Conservation (phyloP, 2,888 invertebrate genomes). For the Trisateles emortualis region DNA sequence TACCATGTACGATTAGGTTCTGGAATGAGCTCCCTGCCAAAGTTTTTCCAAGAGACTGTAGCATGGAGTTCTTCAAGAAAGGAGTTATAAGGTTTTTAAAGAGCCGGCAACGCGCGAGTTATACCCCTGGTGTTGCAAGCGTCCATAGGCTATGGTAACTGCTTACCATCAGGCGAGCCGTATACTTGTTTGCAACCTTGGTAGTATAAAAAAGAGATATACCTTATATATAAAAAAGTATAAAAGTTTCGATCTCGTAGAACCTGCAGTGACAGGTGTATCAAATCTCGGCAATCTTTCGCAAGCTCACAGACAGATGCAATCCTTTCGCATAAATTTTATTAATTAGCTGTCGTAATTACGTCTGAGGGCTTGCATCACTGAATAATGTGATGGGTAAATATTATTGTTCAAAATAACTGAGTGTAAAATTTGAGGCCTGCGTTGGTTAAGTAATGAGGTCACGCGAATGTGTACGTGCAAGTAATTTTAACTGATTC, state of each 20-base stretch:
- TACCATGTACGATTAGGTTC: too few species aligned
- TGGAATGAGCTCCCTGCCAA: too few species aligned
- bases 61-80: too few species aligned
- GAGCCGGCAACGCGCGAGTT: too few species aligned
- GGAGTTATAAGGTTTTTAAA: too few species aligned
- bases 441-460: slow-evolving; percentile 8
- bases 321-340: slow-evolving; percentile 8
- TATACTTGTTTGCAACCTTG: too few species aligned
- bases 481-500: slow-evolving; percentile 11
- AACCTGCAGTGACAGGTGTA: slow-evolving; percentile 33
- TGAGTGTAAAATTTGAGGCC: slow-evolving; percentile 10
- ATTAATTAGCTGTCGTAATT: slow-evolving; percentile 1
- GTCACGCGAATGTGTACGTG: slow-evolving; percentile 12
- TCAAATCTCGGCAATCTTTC: slow-evolving; percentile 19
- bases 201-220: too few species aligned
- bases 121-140: too few species aligned
- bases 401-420: slow-evolving; percentile 8
- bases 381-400: background rate
- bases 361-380: background rate
- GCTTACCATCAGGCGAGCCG: too few species aligned
- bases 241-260: slow-evolving; percentile 18
- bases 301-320: slow-evolving; percentile 5
- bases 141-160: too few species aligned
- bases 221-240: too few species aligned
- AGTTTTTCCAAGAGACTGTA: too few species aligned